A percentile compares a stretch with the other conserved stretches of the same genome.
Conservation (phyloP, 2,888 invertebrate genomes). For the Chelonus formosanus region DNA sequence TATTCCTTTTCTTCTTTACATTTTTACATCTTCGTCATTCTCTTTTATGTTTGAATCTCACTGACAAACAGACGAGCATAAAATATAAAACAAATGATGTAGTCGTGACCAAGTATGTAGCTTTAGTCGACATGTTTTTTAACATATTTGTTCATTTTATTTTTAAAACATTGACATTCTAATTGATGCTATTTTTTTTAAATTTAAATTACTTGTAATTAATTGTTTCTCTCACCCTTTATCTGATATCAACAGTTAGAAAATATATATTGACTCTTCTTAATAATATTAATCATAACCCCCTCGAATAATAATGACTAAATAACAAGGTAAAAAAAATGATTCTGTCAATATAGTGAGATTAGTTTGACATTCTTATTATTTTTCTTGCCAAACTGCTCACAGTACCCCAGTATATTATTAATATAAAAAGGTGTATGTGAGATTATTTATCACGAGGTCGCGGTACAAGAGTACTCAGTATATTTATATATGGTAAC, state of each 20-base stretch:
- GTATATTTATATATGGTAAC: constrained; percentile 36
- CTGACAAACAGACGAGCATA: constrained; percentile 27
- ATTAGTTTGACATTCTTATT: too few relatives aligned
- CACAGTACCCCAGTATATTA: constrained; percentile 18
- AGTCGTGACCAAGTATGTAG: constrained; percentile 61
- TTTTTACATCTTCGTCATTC: constrained; percentile 19
- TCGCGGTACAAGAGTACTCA: constrained; percentile 30
- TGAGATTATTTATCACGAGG: constrained; percentile 30
- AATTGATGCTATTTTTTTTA: constrained; percentile 1
- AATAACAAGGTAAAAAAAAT: too few relatives aligned
- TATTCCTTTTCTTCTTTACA: constrained; percentile 35
- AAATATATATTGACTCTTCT: too few relatives aligned
- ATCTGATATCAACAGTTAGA: too few relatives aligned
- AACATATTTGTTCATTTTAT: constrained; percentile 28
- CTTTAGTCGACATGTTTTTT: constrained; percentile 37
- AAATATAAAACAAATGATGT: constrained; percentile 51
- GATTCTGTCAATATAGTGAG: too few relatives aligned
- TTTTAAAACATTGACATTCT: constrained; percentile 2
- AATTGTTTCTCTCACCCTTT: too few relatives aligned
- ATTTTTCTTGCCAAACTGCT: too few relatives aligned
- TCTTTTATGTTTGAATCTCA: constrained; percentile 23
- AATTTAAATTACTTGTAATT: not conserved
- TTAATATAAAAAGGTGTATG: constrained; percentile 22
- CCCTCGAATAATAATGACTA: too few relatives aligned
- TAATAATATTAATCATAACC: too few relatives aligned